Evolutionary conservation across 2,113 vertebrate species (phyloP), one percentile per base, ranked within the genome.

Genomic region (Cinclus mexicanus): DNA sequence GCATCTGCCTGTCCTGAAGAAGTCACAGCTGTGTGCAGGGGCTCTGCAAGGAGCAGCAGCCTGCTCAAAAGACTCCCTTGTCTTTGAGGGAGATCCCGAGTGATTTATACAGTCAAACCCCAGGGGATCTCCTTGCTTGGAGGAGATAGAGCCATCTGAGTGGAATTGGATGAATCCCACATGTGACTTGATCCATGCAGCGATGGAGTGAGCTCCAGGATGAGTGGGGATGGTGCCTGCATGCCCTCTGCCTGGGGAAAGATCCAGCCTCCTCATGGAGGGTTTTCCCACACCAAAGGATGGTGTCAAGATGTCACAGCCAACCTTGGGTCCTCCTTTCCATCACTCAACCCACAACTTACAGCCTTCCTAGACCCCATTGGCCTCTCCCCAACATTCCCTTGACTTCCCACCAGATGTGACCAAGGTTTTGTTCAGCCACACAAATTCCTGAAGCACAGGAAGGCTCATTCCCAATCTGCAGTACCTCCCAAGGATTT

Each of bases 401-500:
- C 56, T 74, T 37, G 25, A 24, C 23, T 65, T 81, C 79, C 29
- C 9, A 3, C 59, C 49, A 50, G 26, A 9, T 83, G 28, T 2
- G 0, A 22, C 71, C 11, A 2, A 24, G 50, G 12, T 23, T 10
- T 1, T 14, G 5, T 16, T 3, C 2, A 1, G 20, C 70, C 33
- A 22, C 67, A n/a, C 33, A 16, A 18, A 37, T 31, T 74, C 47
- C 57, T 31, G 23, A 69, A 29, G 29, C 21, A 12, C 16, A 1
- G 3, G 23, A 57, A 89, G 78, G 37, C 49, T n/a, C 16, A 26
- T 72, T 77, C 23, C 83, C 39, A 20, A 0, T 18, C 57, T 35
- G 15, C 61, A 88, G 26, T 56, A 31, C 64, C 52, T 60, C 37
- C 31, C 44, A 33, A 20, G 63, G 46, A 10, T 37, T 82, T 83